Base-by-base conservation (phyloP, 2,797 vertebrate species). In the Phyllotis vaccarum region DNA sequence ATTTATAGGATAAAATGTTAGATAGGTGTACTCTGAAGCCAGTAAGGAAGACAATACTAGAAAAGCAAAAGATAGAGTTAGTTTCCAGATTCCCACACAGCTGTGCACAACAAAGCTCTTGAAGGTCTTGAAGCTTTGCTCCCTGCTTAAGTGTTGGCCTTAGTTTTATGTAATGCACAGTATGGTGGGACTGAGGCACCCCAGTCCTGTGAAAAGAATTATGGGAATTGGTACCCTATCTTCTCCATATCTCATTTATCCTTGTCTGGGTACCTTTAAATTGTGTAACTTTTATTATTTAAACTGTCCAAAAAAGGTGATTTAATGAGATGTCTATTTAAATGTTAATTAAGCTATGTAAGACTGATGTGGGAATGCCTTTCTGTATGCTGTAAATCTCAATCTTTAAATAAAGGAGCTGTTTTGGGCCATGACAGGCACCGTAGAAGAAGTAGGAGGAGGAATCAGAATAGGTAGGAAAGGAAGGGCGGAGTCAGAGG, bases 11-110 rank as follows among this genome's bases (percentile, higher is more conserved):
- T 70, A 85, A 93, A 94, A 74, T 82, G 92, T 89, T 95, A 97
- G 75, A 92, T 94, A 74, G 85, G 86, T 98, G 98, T 91, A 97
- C 91, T 43, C 74, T 94, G 95, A 97, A 98, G 66, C 54, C 93
- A 74, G 90, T 70, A 96, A 97, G 37, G 86, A 98, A 98, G 12
- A 12, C 64, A 94, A 86, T 17, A 81, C 66, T 97, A 97, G 95
- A 97, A 97, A 97, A 91, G n/a, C 80, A 82, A 94, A 90, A 87
- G 79, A 97, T 37, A 74, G 49, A 79, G 91, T 97, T 24, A 66
- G 87, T 37, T 92, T 92, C 72, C 75, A 95, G 89, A 56, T 34
- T 79, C 83, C 90, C 72, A 81, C 43, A 95, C 83, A 86, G 72
- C 86, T 79, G 58, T 74, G 54, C 76, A n/a, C n/a, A n/a, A 87